A percentile compares a stretch with the other conserved stretches of the same genome.
phyloP scores from a whole-genome alignment of 2,113 vertebrate genomes.

The Prinia subflava region DNA sequence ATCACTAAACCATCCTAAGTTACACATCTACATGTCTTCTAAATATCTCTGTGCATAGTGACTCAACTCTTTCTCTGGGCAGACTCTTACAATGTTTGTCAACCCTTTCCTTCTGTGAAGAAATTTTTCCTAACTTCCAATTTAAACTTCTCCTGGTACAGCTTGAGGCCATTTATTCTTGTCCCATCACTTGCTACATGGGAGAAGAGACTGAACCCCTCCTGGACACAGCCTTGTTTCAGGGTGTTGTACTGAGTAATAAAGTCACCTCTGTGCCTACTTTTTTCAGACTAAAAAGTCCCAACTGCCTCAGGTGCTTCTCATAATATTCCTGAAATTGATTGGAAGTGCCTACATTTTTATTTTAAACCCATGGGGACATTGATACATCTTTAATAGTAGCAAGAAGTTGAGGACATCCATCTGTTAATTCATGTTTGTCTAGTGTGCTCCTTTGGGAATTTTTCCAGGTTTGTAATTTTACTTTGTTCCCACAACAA shows the following conservation, averaged over 20 bases:
- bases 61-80: background rate
- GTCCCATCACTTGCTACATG: background rate
- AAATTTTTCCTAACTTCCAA: background rate
- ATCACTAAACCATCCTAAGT: background rate
- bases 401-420: background rate
- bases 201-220: accelerated
- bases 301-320: background rate
- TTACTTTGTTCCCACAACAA: background rate
- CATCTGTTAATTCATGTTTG: background rate
- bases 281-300: background rate
- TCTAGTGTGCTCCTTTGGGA: background rate
- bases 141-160: background rate
- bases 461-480: background rate
- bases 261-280: background rate
- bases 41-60: background rate
- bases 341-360: background rate
- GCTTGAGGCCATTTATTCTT: background rate
- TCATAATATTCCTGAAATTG: background rate
- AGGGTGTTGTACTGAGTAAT: no score
- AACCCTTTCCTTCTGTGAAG: background rate
- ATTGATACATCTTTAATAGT: background rate
- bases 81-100: background rate
- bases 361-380: background rate
- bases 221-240: background rate
- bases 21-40: background rate